These are phyloP conservation scores for Amiota mariae DNA, from an alignment of 2,888 invertebrate species.

Conservation along the genomic window DNA sequence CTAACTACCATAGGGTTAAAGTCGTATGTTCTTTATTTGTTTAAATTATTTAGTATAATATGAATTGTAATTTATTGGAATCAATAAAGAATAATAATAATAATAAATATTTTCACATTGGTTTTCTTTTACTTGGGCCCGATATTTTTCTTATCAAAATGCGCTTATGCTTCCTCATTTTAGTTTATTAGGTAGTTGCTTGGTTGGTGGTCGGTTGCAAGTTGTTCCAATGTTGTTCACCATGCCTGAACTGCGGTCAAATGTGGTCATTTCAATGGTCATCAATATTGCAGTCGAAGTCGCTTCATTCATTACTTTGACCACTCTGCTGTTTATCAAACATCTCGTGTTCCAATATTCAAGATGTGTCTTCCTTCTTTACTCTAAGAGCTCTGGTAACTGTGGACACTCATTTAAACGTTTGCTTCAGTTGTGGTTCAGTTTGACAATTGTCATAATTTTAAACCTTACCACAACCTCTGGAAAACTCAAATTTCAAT, in stretches of 20 bases:
- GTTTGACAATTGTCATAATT: slow-evolving; percentile 18
- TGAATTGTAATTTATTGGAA: no score
- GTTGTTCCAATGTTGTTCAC: background rate
- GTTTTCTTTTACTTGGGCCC: no score
- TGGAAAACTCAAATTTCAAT: slow-evolving; percentile 19
- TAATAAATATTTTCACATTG: no score
- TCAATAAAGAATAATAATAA: no score
- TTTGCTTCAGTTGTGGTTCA: background rate
- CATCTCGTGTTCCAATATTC: background rate
- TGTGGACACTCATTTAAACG: background rate
- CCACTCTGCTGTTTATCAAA: background rate
- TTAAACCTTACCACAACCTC: slow-evolving; percentile 17
- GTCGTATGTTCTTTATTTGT: no score
- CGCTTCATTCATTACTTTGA: no score
- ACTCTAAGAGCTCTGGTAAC: background rate
- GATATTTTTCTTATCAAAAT: no score
- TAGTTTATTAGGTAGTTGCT: background rate
- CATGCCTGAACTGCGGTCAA: slow-evolving; percentile 8
- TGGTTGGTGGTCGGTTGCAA: no score
- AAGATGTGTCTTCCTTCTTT: background rate
- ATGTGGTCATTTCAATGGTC: background rate
- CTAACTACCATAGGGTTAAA: no score
- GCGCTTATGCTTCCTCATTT: background rate
- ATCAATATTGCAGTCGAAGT: background rate
- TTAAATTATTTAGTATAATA: no score